Base-by-base conservation (phyloP, 64 coral and sea anemone genomes). In the Porites lutea region DNA sequence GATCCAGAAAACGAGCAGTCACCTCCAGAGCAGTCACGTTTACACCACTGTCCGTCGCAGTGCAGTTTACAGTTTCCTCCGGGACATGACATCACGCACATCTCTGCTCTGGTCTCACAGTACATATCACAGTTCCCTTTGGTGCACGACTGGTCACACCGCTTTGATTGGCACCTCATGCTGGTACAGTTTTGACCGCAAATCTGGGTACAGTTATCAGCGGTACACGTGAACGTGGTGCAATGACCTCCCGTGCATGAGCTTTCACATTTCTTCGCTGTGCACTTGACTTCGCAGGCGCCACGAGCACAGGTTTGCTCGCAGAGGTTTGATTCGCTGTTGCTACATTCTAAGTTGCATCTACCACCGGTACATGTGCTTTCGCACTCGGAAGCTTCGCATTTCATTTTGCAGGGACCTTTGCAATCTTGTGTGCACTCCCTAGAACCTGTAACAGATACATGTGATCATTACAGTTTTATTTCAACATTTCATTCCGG, bases 11-110 rank as follows among this genome's bases (percentile, higher is more conserved):
- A 4, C 47, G 52, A 18, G 16, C 81, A 84, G 23, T 44, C 4
- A 13, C 62, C 81, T 52, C 63, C 81, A 52, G 9, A 23, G 48
- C 81, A 84, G 47, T 84, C 81, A 44, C 81, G 81, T 69, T 84
- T 69, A 69, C 81, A 84, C 63, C 14, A 6, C 0, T 6, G 12
- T 84, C 81, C 81, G 52, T 84, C 63, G 18, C 81, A 84, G 0
- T 84, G 61, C 62, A 84, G n/a, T 48, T 13, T 49, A 7, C 81
- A 84, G 20, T 84, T 84, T 69, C 81, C 81, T 51, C 48, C 62
- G n/a, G 81, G 81, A 51, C 81, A 84, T 15, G 81, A 84, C 81
- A 84, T 84, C 4, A 20, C 51, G 44, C 81, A 84, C 61, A 68
- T 69, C 13, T 84, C 81, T 68, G 81, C 64, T 12, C 59, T 18